Evolutionary conservation across 2,888 invertebrate genomes (phyloP).

Genomic region (Drosophila fulvimacula): DNA sequence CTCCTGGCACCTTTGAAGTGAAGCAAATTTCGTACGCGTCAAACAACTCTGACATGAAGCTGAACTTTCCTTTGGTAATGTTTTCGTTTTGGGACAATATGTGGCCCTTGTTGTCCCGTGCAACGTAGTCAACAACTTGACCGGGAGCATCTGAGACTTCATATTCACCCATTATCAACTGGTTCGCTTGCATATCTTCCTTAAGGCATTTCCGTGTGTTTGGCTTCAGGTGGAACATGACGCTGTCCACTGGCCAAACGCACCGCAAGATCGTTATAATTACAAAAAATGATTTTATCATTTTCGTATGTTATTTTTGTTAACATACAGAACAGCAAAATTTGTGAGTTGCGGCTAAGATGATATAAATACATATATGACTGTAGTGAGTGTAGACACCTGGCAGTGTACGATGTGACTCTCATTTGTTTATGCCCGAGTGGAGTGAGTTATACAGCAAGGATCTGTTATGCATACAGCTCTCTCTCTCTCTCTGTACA

Average conservation of each 20-base stretch:
- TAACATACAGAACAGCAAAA: background rate
- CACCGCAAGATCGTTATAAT: background rate
- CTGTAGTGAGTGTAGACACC: background rate
- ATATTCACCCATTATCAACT: background rate
- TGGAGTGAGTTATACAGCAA: too few species aligned
- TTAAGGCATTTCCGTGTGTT: background rate
- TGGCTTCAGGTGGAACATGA: background rate
- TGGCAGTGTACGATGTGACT: too few species aligned
- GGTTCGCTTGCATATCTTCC: background rate
- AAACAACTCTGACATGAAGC: background rate
- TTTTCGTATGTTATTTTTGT: background rate
- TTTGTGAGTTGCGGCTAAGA: background rate
- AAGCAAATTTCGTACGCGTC: background rate
- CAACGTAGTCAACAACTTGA: background rate
- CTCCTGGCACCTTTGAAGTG: background rate
- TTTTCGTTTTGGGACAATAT: background rate
- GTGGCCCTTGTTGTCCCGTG: background rate
- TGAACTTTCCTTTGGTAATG: background rate
- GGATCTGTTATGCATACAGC: too few species aligned
- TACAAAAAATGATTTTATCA: background rate
- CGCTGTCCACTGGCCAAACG: background rate
- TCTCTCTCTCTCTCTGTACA: background rate
- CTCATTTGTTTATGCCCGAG: too few species aligned
- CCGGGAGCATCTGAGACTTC: background rate
- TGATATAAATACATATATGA: background rate